Evolutionary conservation across 2,113 vertebrate species (phyloP).

Genomic region (Cinclus mexicanus): DNA sequence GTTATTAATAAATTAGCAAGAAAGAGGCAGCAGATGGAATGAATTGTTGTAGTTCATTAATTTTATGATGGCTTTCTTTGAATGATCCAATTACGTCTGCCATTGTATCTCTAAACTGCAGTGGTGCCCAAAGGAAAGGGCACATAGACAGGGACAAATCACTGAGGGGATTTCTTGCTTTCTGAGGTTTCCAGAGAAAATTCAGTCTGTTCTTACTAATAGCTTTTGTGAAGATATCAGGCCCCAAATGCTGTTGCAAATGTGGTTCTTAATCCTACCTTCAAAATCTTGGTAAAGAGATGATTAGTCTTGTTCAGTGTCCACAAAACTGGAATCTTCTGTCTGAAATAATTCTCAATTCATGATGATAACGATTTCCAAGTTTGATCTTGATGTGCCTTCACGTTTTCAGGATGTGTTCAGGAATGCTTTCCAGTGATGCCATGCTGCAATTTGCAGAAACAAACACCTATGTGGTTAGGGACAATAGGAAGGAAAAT

Average conservation of each 20-base stretch:
- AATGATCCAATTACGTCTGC: slow-evolving; percentile 68
- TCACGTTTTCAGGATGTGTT: background rate
- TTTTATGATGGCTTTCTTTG: slow-evolving; percentile 72
- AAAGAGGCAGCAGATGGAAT: slow-evolving; percentile 67
- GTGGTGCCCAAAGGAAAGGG: slow-evolving; percentile 60
- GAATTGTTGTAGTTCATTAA: slow-evolving; percentile 78
- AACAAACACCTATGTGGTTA: background rate
- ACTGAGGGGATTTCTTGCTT: background rate
- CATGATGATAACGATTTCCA: background rate
- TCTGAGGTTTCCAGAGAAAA: background rate
- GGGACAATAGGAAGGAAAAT: background rate
- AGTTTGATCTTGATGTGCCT: background rate
- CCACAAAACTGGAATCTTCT: background rate
- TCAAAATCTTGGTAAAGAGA: background rate
- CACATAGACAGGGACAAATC: slow-evolving; percentile 33
- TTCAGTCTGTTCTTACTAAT: background rate
- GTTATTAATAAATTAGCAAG: slow-evolving; percentile 81
- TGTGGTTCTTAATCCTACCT: background rate
- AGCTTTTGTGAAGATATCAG: background rate
- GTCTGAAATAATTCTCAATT: background rate
- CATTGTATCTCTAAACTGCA: slow-evolving; percentile 57
- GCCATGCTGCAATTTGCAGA: background rate
- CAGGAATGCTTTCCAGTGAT: background rate
- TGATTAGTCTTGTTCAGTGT: background rate
- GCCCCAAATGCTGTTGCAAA: background rate